These are phyloP conservation scores for Trachythela sp. DNA, from an alignment of 64 coral and sea anemone species.

Conservation along the genomic window DNA sequence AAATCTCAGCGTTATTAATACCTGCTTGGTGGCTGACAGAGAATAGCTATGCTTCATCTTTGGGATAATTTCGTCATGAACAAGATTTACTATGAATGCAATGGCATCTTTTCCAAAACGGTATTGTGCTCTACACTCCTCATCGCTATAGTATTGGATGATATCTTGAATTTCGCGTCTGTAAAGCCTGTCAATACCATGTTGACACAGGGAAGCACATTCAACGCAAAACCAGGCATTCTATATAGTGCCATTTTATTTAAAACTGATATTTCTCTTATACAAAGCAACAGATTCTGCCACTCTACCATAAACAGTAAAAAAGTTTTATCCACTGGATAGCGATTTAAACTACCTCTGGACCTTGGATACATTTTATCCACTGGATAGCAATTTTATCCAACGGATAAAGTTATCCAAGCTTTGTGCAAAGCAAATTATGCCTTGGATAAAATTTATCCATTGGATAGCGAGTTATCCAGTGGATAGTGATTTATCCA, in stretches of 20 bases:
- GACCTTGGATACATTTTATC: not conserved
- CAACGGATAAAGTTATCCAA: not conserved
- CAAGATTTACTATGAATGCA: too few species aligned
- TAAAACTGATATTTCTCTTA: not conserved
- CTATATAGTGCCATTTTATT: too few species aligned
- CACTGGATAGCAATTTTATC: not conserved
- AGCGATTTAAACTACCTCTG: not conserved
- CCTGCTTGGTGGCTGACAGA: constrained; percentile 13
- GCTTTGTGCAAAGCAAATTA: not conserved
- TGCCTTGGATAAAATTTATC: too few species aligned
- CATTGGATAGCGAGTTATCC: not conserved
- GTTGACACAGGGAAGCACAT: too few species aligned
- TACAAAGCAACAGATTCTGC: too few species aligned
- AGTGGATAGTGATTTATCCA: too few species aligned
- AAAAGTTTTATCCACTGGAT: not conserved
- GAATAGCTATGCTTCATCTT: not conserved
- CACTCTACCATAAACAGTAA: not conserved
- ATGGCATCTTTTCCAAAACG: too few species aligned
- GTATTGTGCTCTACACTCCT: too few species aligned
- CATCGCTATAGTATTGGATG: too few species aligned
- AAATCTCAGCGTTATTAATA: not conserved
- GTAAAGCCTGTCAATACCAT: too few species aligned
- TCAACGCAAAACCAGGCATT: too few species aligned
- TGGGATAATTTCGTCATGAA: constrained; percentile 12
- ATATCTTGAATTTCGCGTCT: too few species aligned